Conservation (phyloP, 2,113 vertebrate species). For the Hiodon alosoides region DNA sequence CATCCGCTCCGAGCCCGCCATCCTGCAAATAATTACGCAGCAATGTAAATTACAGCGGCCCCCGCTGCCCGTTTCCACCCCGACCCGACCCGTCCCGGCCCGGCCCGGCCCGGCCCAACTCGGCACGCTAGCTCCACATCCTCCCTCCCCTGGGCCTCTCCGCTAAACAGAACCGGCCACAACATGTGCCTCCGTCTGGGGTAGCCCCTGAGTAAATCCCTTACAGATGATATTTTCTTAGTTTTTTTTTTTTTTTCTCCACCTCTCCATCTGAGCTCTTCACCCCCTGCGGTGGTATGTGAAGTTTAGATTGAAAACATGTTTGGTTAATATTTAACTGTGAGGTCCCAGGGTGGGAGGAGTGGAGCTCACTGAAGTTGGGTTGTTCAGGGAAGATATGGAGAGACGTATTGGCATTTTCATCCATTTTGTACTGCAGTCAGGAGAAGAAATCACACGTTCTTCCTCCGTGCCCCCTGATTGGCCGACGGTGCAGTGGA, state of each 20-base stretch:
- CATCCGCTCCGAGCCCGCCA: conserved; percentile 40
- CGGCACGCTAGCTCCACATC: background rate
- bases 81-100: background rate
- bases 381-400: conserved; percentile 24
- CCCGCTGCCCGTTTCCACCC: conserved; percentile 21
- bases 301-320: conserved; percentile 36
- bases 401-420: background rate
- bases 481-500: too few relatives aligned
- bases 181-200: conserved; percentile 30
- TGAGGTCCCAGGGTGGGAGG: conserved; percentile 24
- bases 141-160: conserved; percentile 21
- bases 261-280: background rate
- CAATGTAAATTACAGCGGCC: conserved; percentile 54
- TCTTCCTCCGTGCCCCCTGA: too few relatives aligned
- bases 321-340: conserved; percentile 45
- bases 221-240: conserved; percentile 38
- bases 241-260: background rate
- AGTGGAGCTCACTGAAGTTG: background rate
- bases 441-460: too few relatives aligned
- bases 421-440: background rate
- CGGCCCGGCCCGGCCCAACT: background rate
- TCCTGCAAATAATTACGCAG: conserved; percentile 57
- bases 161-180: conserved; percentile 32
- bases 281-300: conserved; percentile 13
- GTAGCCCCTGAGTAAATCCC: conserved; percentile 35